Percentiles rank a stretch among this genome's conserved stretches.
Evolutionary conservation across 1,140 invertebrate genomes (phyloP).

Genomic region (Cotesia vestalis): DNA sequence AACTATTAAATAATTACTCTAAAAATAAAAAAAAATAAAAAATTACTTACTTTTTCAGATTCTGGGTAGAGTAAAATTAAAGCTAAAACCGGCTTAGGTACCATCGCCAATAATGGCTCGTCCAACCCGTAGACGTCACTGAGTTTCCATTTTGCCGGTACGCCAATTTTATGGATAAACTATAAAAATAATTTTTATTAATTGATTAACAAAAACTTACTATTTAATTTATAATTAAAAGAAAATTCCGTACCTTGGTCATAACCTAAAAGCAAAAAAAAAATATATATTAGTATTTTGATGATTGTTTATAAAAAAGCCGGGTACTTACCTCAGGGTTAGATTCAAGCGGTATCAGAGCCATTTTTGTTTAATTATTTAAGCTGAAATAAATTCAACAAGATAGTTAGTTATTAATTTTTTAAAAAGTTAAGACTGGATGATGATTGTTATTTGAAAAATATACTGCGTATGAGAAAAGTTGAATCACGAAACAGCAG

Average conservation of each 20-base stretch:
- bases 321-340: constrained; percentile 82
- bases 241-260: constrained; percentile 72
- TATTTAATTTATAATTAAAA: background rate
- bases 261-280: constrained; percentile 72
- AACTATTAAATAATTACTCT: background rate
- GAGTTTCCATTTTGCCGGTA: constrained; percentile 81
- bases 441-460: background rate
- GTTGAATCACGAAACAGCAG: too few relatives aligned
- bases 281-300: constrained; percentile 22
- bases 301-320: background rate
- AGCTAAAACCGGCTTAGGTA: constrained; percentile 85
- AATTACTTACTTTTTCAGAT: constrained; percentile 73
- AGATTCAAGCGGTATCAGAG: constrained; percentile 87
- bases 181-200: constrained; percentile 49
- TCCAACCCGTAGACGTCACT: constrained; percentile 92
- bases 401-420: background rate
- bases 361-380: constrained; percentile 49
- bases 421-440: background rate
- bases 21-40: background rate
- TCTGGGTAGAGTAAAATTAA: constrained; percentile 89
- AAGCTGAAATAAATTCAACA: background rate
- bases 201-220: constrained; percentile 10
- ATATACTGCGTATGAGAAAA: too few relatives aligned
- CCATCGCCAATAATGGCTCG: constrained; percentile 79
- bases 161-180: constrained; percentile 88